A percentile compares a stretch with the other conserved stretches of the same genome.
phyloP scores from a whole-genome alignment of 1,140 invertebrate species.

The Phocides pigmalion region DNA sequence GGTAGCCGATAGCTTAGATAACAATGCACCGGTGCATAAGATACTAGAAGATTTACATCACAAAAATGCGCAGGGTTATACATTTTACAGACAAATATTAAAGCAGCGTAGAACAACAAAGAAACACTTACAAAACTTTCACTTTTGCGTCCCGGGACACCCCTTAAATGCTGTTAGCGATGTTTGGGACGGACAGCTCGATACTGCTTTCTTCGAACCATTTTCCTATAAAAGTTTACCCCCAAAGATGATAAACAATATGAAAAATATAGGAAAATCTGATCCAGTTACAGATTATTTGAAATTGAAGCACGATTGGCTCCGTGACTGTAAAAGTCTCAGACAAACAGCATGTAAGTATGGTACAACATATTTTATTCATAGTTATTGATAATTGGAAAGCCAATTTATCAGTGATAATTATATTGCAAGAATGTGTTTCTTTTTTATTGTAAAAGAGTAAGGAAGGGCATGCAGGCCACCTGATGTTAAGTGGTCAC shows the following conservation, averaged over 20 bases:
- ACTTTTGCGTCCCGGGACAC: slow-evolving; percentile 57
- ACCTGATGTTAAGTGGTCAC: no score
- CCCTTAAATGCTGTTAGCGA: slow-evolving; percentile 62
- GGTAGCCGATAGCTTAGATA: slow-evolving; percentile 49
- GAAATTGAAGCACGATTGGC: slow-evolving; percentile 60
- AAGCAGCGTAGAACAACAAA: slow-evolving; percentile 43
- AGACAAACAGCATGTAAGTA: slow-evolving; percentile 53
- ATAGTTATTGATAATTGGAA: background rate
- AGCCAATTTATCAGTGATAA: no score
- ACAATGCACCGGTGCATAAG: slow-evolving; percentile 53
- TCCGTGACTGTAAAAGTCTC: slow-evolving; percentile 33
- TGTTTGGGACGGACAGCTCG: slow-evolving; percentile 66
- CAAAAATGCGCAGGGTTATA: slow-evolving; percentile 56
- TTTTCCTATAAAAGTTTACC: slow-evolving; percentile 63
- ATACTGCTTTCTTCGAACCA: slow-evolving; percentile 60
- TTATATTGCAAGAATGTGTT: no score
- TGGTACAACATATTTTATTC: background rate
- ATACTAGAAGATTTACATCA: slow-evolving; percentile 54
- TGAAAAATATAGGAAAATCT: slow-evolving; percentile 48
- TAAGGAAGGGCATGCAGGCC: no score
- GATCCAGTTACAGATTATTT: slow-evolving; percentile 64
- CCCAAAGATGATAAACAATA: slow-evolving; percentile 62
- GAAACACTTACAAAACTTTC: slow-evolving; percentile 39
- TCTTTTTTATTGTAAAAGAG: no score
- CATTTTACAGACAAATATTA: slow-evolving; percentile 51